A percentile compares a stretch with the other conserved stretches of the same genome.
phyloP scores from a whole-genome alignment of 2,888 invertebrate species.

The Thumatha senex region DNA sequence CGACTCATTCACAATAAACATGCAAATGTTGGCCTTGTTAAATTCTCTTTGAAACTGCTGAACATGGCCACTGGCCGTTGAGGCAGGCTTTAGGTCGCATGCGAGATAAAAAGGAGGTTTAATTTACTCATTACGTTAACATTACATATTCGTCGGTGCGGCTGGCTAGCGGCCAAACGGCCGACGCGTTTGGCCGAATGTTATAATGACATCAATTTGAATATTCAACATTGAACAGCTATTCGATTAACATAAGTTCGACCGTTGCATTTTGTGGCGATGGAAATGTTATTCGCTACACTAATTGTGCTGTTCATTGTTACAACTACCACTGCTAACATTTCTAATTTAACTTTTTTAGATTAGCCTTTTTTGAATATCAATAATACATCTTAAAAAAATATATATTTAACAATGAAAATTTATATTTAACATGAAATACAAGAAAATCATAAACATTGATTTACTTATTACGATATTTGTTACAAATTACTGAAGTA shows the following conservation, averaged over 20 bases:
- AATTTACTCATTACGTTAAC: slow-evolving; percentile 80
- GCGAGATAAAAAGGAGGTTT: slow-evolving; percentile 63
- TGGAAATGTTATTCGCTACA: slow-evolving; percentile 73
- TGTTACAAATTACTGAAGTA: too few relatives aligned
- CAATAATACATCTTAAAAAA: neutral
- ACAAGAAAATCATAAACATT: too few relatives aligned
- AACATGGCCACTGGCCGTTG: slow-evolving; percentile 40
- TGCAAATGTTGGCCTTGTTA: slow-evolving; percentile 43
- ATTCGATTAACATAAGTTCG: slow-evolving; percentile 81
- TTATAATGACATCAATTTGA: slow-evolving; percentile 84
- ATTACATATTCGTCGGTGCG: slow-evolving; percentile 64
- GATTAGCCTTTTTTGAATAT: slow-evolving; percentile 15
- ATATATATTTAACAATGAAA: too few relatives aligned
- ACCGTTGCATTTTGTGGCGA: slow-evolving; percentile 79
- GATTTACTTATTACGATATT: too few relatives aligned
- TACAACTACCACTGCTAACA: slow-evolving; percentile 48
- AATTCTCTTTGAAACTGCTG: slow-evolving; percentile 38
- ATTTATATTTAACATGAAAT: too few relatives aligned
- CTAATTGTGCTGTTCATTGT: slow-evolving; percentile 75
- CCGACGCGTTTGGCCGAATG: slow-evolving; percentile 72
- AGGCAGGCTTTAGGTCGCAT: slow-evolving; percentile 55
- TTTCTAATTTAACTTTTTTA: slow-evolving; percentile 41
- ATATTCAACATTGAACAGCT: slow-evolving; percentile 81
- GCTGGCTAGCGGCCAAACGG: slow-evolving; percentile 79
- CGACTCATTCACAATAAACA: slow-evolving; percentile 35